These are phyloP conservation scores for Norana najaformis DNA, from an alignment of 2,888 invertebrate genomes.

Conservation along the genomic window DNA sequence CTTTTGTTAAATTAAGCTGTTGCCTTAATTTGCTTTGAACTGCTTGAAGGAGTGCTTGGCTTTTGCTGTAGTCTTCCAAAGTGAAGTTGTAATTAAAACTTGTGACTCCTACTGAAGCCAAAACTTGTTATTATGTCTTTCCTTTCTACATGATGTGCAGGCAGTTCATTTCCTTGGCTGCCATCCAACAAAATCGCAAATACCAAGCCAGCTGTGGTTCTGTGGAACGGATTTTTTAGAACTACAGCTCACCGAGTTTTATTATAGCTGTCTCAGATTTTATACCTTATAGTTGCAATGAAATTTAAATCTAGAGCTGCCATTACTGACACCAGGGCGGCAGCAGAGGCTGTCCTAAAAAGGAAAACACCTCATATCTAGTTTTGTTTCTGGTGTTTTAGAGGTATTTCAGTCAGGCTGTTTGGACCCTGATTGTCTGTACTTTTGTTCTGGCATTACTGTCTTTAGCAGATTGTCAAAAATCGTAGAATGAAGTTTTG, in stretches of 20 bases:
- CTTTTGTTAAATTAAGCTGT: slow-evolving; percentile 6
- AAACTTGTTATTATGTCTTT: background rate
- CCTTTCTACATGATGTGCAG: background rate
- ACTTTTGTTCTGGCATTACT: background rate
- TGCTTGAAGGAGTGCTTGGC: background rate
- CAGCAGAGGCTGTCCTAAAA: too few species aligned
- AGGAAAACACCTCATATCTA: too few species aligned
- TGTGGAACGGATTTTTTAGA: background rate
- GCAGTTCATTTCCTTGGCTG: background rate
- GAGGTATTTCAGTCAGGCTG: background rate
- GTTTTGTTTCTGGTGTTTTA: background rate
- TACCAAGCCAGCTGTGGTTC: background rate
- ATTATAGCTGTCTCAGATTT: background rate
- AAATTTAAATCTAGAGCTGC: too few species aligned
- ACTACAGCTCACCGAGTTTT: background rate
- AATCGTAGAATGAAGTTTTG: background rate
- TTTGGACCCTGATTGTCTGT: background rate
- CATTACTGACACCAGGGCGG: too few species aligned
- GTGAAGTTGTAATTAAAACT: background rate
- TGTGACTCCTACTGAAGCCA: background rate
- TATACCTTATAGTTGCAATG: background rate
- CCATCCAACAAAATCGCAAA: background rate
- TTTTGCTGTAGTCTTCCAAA: background rate
- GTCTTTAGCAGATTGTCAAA: background rate
- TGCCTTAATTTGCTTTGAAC: slow-evolving; percentile 13